Evolutionary conservation across 2,797 vertebrate genomes (phyloP), one percentile per base, ranked within the genome.

Genomic region (Chelidonichthys spinosus): DNA sequence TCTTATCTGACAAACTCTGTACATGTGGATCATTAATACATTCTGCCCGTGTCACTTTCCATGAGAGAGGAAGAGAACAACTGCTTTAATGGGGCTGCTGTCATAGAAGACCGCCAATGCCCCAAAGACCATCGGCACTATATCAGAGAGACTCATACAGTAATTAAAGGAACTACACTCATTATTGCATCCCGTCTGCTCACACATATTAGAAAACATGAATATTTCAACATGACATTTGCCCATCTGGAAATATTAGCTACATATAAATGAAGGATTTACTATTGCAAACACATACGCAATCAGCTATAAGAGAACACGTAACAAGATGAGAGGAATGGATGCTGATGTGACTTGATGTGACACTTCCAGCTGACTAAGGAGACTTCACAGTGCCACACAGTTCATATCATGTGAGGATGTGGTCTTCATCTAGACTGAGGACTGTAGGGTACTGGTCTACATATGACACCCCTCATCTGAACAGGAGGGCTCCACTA

Each of bases 101-200:
- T 52, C 49, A 25, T 25, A 25, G 25, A 25, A 25, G 25, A 25
- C 25, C 2, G 25, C 25, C 25, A 25, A 25, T 25, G 25, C 25
- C 25, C 25, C 25, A 25, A 25, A 25, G 25, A 25, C 25, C 25
- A 25, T 25, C 25, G 2, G 25, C 25, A 25, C 25, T 25, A 25
- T 25, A 25, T 25, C 50, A 56, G 11, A 69, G 4, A n/a, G 18
- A 49, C 47, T 25, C 25, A 25, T 25, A 25, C n/a, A 56, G 9
- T 64, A 43, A 49, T 58, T 7, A 58, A 36, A 33, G 25, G 0
- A 62, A 7, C 37, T 6, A 39, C n/a, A 25, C 37, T 43, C n/a
- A 53, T 70, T 15, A 44, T 17, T 36, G 14, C 52, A 2, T 60
- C 62, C 53, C 54, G 59, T 69, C 56, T 75, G 73, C 35, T 35